phyloP scores from a whole-genome alignment of 2,797 vertebrate species.

The Hyperoplus lanceolatus region DNA sequence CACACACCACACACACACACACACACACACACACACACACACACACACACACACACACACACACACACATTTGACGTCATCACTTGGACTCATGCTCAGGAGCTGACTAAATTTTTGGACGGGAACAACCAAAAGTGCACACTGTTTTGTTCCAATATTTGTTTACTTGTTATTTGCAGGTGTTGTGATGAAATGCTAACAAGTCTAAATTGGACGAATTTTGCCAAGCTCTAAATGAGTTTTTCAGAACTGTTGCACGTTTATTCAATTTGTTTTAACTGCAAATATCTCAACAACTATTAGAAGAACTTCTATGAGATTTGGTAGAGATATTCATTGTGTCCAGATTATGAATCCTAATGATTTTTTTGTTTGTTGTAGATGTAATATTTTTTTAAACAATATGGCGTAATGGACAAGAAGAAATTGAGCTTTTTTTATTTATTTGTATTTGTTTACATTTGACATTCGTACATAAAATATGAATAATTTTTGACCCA shows the following conservation, averaged over 20 bases:
- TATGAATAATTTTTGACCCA: no score
- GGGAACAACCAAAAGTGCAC: neutral
- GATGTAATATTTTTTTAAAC: no score
- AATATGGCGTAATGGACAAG: no score
- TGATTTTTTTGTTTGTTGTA: neutral
- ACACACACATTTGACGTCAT: slow-evolving; percentile 15
- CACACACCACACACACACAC: no score
- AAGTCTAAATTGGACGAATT: no score
- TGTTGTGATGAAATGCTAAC: neutral
- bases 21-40: no score
- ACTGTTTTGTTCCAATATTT: neutral
- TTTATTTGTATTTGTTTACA: no score
- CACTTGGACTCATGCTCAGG: neutral
- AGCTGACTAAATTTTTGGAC: neutral
- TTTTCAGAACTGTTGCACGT: neutral
- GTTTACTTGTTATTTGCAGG: neutral
- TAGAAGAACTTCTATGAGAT: neutral
- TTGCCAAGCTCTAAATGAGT: neutral
- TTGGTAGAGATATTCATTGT: neutral
- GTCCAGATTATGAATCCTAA: neutral
- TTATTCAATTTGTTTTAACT: neutral
- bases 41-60: no score
- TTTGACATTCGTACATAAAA: no score
- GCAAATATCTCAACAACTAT: neutral
- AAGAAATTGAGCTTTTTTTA: no score